These are phyloP conservation scores for Dreissena polymorpha DNA, from an alignment of 1,140 invertebrate species.

Conservation along the genomic window DNA sequence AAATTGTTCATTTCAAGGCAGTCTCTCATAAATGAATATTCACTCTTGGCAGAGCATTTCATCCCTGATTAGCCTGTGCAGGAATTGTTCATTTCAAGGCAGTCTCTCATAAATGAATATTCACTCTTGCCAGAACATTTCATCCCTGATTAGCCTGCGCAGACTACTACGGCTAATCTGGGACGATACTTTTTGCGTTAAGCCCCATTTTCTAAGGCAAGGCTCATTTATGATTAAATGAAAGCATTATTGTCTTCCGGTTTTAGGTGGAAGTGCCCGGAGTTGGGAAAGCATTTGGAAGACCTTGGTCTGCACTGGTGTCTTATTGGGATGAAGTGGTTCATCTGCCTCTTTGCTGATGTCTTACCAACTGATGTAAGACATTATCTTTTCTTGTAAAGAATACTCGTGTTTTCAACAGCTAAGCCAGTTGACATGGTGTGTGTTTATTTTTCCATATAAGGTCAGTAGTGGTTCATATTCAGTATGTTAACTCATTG, in stretches of 20 bases:
- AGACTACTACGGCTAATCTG: too few relatives aligned
- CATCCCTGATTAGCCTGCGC: too few relatives aligned
- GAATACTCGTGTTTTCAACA: neutral
- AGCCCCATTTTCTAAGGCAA: too few relatives aligned
- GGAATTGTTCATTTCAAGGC: too few relatives aligned
- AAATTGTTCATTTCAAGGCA: too few relatives aligned
- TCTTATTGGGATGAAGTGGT: slow-evolving; percentile 95
- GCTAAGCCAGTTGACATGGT: neutral
- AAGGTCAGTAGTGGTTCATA: neutral
- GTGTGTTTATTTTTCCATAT: neutral
- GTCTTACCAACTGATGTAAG: slow-evolving; percentile 91
- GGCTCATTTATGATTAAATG: too few relatives aligned
- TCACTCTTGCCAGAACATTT: too few relatives aligned
- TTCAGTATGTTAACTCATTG: neutral
- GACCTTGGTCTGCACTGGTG: slow-evolving; percentile 91
- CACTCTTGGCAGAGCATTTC: too few relatives aligned
- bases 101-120: too few relatives aligned
- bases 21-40: too few relatives aligned
- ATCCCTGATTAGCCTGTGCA: too few relatives aligned
- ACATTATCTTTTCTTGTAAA: neutral
- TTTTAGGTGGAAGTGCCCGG: slow-evolving; percentile 87
- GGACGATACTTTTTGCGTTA: too few relatives aligned
- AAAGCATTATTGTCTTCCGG: neutral
- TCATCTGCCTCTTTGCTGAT: slow-evolving; percentile 95
- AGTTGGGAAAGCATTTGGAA: slow-evolving; percentile 89